Evolutionary conservation across 2,888 invertebrate species (phyloP), one percentile per base, ranked within the genome.

Genomic region (Oscheius onirici): DNA sequence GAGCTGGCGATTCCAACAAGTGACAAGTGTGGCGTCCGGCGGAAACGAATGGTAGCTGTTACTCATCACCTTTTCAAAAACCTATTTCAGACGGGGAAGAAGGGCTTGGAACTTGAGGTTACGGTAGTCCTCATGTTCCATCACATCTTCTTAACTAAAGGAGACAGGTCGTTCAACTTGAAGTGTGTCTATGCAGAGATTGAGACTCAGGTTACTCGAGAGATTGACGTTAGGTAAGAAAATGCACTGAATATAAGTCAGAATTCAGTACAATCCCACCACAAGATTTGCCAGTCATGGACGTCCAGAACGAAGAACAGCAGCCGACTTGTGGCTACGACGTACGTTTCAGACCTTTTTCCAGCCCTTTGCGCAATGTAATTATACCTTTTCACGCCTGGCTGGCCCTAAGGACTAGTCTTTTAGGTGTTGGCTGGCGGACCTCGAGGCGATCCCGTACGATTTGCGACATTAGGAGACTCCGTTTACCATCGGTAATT

Each of bases 101-200:
- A 79, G 40, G 86, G 86, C 10, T 73, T 86, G 10, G 66, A 79
- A 2, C 74, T 86, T n/a, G 85, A 86, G 49, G 77, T 81, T 28
- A 82, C 82, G 2, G 76, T 86, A 6, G 77, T 86, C 49, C 46
- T 86, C 11, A 86, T 86, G 86, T 83, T 85, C 43, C 86, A 86
- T 68, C 77, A 75, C 26, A 73, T 81, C 8, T 84, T 86, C 65
- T 72, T 86, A n/a, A 86, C 86, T 1, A 71, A 74, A 46, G 72
- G 63, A 6, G 80, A 80, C 55, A 54, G 77, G 11, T 80, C 84
- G 22, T 86, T 79, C 60, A 82, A 83, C 58, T 76, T 86, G 20
- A 80, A 83, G 52, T 86, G 86, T 57, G 67, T 78, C 49, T 86
- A 86, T 52, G 61, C 76, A 8, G 84, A 86, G 60, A 72, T 77